Conservation (phyloP, 2,888 invertebrate species). For the Stegana nigrithorax region DNA sequence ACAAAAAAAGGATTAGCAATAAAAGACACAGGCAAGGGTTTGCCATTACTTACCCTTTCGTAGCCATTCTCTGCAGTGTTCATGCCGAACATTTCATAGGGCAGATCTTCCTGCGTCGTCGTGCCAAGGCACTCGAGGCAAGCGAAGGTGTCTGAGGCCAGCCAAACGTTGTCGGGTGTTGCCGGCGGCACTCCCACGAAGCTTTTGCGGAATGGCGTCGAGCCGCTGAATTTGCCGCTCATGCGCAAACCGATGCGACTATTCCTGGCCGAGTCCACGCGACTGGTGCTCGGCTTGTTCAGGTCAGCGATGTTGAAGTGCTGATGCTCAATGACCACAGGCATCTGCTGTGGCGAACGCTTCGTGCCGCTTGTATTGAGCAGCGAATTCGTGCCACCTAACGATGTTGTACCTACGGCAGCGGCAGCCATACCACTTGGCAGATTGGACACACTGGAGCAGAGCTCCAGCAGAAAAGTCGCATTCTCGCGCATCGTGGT, state of each 20-base stretch:
- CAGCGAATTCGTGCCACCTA: constrained; percentile 7
- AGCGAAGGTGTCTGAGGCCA: constrained; percentile 67
- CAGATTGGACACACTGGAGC: constrained; percentile 72
- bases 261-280: constrained; percentile 61
- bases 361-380: constrained; percentile 38
- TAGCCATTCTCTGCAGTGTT: constrained; percentile 64
- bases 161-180: constrained; percentile 67
- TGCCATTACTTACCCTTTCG: constrained; percentile 59
- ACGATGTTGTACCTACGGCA: neutral
- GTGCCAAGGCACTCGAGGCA: constrained; percentile 67
- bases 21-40: neutral
- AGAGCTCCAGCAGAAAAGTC: constrained; percentile 89
- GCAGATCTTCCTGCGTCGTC: constrained; percentile 65
- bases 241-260: constrained; percentile 63
- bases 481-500: constrained; percentile 91
- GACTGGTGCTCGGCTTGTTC: constrained; percentile 67
- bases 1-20: neutral
- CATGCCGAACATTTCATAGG: constrained; percentile 68
- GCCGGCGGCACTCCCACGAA: constrained; percentile 55
- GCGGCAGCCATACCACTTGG: constrained; percentile 29
- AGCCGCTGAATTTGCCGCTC: constrained; percentile 46
- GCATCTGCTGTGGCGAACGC: constrained; percentile 67
- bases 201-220: constrained; percentile 60
- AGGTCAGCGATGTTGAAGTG: constrained; percentile 60
- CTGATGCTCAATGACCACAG: constrained; percentile 66